Evolutionary conservation across 2,888 invertebrate genomes (phyloP).

Genomic region (Morpho deidamia): DNA sequence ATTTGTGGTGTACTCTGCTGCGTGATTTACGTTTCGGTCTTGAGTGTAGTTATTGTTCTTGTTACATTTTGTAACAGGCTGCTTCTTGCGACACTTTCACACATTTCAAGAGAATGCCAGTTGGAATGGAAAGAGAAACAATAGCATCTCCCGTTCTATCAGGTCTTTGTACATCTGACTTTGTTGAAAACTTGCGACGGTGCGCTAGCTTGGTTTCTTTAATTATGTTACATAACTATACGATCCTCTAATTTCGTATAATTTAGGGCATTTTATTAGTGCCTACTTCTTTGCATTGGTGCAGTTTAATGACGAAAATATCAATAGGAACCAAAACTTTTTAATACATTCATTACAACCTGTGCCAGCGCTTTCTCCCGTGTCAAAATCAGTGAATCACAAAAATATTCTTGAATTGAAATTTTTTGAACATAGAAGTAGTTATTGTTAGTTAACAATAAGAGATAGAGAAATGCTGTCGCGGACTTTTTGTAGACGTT

Average conservation of each 20-base stretch:
- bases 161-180: slow-evolving; percentile 10
- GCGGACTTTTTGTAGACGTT: too few species aligned
- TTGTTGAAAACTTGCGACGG: not conserved
- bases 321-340: too few species aligned
- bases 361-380: too few species aligned
- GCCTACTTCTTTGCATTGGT: too few species aligned
- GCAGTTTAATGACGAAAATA: too few species aligned
- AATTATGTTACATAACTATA: slow-evolving; percentile 5
- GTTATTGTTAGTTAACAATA: too few species aligned
- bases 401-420: too few species aligned
- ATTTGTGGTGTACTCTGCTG: slow-evolving; percentile 3
- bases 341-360: too few species aligned
- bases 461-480: too few species aligned
- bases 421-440: too few species aligned
- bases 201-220: not conserved
- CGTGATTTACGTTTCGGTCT: slow-evolving; percentile 14
- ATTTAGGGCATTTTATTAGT: not conserved
- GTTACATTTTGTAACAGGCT: slow-evolving; percentile 22
- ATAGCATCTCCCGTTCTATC: slow-evolving; percentile 7
- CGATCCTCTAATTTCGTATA: not conserved
- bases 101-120: slow-evolving; percentile 12
- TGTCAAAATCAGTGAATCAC: too few species aligned
- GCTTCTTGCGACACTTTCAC: slow-evolving; percentile 16
- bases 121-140: slow-evolving; percentile 18
- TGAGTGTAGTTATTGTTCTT: slow-evolving; percentile 25